phyloP scores from a whole-genome alignment of 1,140 invertebrate species.

The Rhagoletis pomonella region DNA sequence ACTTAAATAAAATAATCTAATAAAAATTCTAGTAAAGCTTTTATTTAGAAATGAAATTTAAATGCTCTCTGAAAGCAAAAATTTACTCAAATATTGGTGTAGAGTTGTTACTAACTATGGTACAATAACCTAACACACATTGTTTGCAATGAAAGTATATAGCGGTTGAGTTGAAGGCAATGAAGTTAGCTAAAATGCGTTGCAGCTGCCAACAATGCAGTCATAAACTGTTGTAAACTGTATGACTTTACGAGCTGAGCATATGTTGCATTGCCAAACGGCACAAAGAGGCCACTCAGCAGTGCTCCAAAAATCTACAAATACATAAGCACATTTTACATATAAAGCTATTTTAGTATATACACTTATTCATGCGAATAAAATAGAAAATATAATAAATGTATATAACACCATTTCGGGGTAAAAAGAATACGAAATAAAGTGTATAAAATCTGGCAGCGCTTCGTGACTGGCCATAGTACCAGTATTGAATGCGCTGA shows the following conservation, averaged over 20 bases:
- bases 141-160: not conserved
- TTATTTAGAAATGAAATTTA: no score
- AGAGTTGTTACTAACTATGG: no score
- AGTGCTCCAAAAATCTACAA: conserved; percentile 11
- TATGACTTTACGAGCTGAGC: not conserved
- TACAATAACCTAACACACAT: not conserved
- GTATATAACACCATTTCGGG: not conserved
- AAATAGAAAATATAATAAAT: no score
- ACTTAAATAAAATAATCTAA: no score
- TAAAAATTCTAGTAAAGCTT: no score
- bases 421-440: not conserved
- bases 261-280: conserved; percentile 33
- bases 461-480: not conserved
- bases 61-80: no score
- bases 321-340: not conserved
- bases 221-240: conserved; percentile 22
- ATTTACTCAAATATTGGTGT: no score
- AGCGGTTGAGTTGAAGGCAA: not conserved
- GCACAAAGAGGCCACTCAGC: not conserved
- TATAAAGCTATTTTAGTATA: not conserved
- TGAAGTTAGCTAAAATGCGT: conserved; percentile 25
- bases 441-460: not conserved
- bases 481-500: not conserved
- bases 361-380: not conserved
- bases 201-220: conserved; percentile 30